Conservation (phyloP, 2,888 invertebrate genomes). For the Zele albiditarsus region DNA sequence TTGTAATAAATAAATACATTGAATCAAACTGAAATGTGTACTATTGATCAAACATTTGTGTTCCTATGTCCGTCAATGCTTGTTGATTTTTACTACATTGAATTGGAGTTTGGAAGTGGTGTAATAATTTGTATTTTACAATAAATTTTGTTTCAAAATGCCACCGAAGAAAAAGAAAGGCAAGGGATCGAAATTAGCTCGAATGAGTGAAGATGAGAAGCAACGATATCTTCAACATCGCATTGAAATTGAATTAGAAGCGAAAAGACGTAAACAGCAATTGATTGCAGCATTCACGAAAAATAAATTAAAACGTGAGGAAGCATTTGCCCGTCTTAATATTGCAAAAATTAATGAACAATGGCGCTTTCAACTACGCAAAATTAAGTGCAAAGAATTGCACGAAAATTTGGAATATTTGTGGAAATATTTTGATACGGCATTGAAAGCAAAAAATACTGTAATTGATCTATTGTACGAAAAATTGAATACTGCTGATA, state of each 20-base stretch:
- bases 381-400: conserved; percentile 84
- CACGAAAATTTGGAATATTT: conserved; percentile 80
- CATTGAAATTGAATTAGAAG: conserved; percentile 88
- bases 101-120: background rate
- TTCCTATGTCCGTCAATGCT: conserved; percentile 27
- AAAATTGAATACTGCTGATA: conserved; percentile 82
- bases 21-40: background rate
- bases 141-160: conserved; percentile 57
- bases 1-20: background rate
- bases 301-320: conserved; percentile 89
- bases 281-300: conserved; percentile 87
- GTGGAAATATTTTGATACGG: conserved; percentile 77
- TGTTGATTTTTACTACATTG: conserved; percentile 20
- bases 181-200: conserved; percentile 83
- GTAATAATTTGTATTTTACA: background rate
- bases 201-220: conserved; percentile 90
- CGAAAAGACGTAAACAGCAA: conserved; percentile 85
- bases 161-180: conserved; percentile 79
- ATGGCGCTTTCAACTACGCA: conserved; percentile 86
- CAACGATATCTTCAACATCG: conserved; percentile 86
- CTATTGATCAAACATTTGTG: conserved; percentile 30
- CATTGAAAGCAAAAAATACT: conserved; percentile 81
- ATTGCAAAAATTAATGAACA: conserved; percentile 89
- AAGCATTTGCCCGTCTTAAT: conserved; percentile 84
- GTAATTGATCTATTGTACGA: conserved; percentile 78